These are phyloP conservation scores for Galemys pyrenaicus DNA, from an alignment of 2,113 vertebrate genomes.

Conservation along the genomic window DNA sequence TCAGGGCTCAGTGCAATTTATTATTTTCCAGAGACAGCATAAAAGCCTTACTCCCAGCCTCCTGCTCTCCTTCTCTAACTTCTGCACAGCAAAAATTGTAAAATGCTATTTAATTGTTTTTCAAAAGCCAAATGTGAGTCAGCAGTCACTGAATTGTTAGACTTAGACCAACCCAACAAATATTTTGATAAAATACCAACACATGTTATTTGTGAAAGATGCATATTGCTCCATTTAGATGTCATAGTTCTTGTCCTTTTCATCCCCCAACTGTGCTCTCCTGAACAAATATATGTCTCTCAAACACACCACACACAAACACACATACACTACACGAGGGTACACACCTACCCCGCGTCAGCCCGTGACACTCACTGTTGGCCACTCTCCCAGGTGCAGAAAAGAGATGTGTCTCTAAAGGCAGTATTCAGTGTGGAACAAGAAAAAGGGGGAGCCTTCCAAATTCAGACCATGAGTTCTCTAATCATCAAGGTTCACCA, in stretches of 20 bases:
- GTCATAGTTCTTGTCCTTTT: background rate
- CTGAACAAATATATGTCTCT: background rate
- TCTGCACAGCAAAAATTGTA: background rate
- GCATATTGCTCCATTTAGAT: background rate
- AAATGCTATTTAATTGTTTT: background rate
- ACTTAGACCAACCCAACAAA: background rate
- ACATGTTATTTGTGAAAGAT: background rate
- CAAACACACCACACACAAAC: background rate
- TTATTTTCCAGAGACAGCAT: slow-evolving; percentile 15
- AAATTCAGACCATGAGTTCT: no score
- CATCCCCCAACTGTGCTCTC: background rate
- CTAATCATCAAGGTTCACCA: background rate
- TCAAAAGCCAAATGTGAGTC: background rate
- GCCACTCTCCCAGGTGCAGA: background rate
- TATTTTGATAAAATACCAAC: background rate
- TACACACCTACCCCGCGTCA: background rate
- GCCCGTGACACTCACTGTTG: no score
- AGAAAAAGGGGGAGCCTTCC: background rate
- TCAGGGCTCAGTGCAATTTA: background rate
- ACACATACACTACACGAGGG: background rate
- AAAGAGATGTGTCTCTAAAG: background rate
- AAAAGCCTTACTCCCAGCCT: slow-evolving; percentile 3
- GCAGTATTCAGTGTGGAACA: background rate
- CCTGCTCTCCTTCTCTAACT: background rate
- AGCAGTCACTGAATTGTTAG: background rate